Evolutionary conservation across 2,888 invertebrate genomes (phyloP).

Genomic region (Spodoptera picta): DNA sequence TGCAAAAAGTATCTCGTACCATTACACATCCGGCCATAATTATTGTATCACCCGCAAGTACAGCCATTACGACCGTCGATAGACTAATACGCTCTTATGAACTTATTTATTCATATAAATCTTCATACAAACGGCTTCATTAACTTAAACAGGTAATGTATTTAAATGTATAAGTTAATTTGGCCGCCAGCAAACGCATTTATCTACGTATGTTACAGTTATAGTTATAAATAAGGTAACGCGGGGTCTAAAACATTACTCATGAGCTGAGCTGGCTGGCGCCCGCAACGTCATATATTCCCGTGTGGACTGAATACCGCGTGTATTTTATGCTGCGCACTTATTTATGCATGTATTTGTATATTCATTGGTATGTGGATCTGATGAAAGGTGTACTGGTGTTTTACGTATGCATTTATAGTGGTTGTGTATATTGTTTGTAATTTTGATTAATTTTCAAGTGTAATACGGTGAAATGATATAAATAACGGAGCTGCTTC

Average conservation of each 20-base stretch:
- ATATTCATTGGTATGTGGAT: constrained; percentile 58
- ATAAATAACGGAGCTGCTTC: too few relatives aligned
- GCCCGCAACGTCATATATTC: constrained; percentile 63
- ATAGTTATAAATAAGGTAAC: constrained; percentile 78
- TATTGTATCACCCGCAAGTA: constrained; percentile 42
- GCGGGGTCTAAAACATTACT: constrained; percentile 72
- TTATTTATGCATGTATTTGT: constrained; percentile 62
- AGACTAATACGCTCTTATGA: constrained; percentile 49
- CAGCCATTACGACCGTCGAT: constrained; percentile 39
- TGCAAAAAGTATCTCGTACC: constrained; percentile 25
- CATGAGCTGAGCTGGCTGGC: constrained; percentile 66
- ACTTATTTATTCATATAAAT: constrained; percentile 57
- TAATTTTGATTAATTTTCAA: not conserved
- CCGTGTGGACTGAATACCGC: constrained; percentile 54
- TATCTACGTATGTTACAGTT: constrained; percentile 81
- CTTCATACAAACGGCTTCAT: constrained; percentile 64
- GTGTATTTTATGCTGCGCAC: constrained; percentile 54
- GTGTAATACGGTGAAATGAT: not conserved
- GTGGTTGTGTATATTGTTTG: not conserved
- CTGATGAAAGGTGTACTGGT: constrained; percentile 33
- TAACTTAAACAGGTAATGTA: constrained; percentile 56
- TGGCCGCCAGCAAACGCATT: constrained; percentile 70
- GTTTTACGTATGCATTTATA: constrained; percentile 6
- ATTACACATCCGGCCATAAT: constrained; percentile 47
- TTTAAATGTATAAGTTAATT: constrained; percentile 64